A percentile compares a stretch with the other conserved stretches of the same genome.
phyloP scores from a whole-genome alignment of 1,140 invertebrate genomes.

The Ephestia elutella region DNA sequence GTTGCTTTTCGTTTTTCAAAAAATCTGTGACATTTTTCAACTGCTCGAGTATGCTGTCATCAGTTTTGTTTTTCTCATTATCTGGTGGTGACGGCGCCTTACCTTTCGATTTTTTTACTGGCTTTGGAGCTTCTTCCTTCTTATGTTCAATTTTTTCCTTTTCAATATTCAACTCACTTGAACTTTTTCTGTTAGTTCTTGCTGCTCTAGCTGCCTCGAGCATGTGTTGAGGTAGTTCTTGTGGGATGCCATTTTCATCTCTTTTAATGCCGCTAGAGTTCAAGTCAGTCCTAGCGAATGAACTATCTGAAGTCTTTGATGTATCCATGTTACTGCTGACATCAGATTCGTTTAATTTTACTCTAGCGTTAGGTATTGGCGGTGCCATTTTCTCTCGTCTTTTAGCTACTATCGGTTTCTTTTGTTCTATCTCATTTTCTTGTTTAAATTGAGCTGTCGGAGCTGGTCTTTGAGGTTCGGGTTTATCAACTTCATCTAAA shows the following conservation, averaged over 20 bases:
- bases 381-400: constrained; percentile 69
- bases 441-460: constrained; percentile 51
- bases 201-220: constrained; percentile 81
- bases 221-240: constrained; percentile 81
- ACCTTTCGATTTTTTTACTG: constrained; percentile 79
- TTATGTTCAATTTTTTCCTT: constrained; percentile 57
- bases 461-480: constrained; percentile 45
- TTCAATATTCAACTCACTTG: constrained; percentile 50
- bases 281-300: constrained; percentile 58
- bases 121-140: constrained; percentile 68
- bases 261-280: constrained; percentile 76
- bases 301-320: constrained; percentile 39
- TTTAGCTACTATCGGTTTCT: constrained; percentile 71
- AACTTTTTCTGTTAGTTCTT: constrained; percentile 78
- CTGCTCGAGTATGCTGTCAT: constrained; percentile 64
- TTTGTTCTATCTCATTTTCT: constrained; percentile 59
- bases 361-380: constrained; percentile 66
- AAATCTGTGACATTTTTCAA: constrained; percentile 59
- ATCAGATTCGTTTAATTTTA: constrained; percentile 45
- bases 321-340: constrained; percentile 30
- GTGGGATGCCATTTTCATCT: constrained; percentile 76
- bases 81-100: constrained; percentile 82
- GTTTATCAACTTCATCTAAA: constrained; percentile 72
- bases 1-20: constrained; percentile 58
- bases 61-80: constrained; percentile 55